phyloP scores from a whole-genome alignment of 2,113 vertebrate genomes.

The Campylorhamphus procurvoides region DNA sequence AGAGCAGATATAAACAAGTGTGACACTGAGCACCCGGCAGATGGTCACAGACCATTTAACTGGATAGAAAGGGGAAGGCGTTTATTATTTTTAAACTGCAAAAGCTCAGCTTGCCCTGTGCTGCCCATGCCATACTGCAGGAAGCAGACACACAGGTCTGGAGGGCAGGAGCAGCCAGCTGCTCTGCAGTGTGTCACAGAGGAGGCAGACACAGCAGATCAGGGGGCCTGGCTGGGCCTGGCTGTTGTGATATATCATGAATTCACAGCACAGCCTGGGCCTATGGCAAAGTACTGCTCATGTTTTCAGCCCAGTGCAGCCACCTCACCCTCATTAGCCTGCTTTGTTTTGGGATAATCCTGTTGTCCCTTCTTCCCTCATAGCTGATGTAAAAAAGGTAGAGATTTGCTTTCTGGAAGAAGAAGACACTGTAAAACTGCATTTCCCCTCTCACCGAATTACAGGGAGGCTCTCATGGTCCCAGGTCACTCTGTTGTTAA shows the following conservation, averaged over 20 bases:
- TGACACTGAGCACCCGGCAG: constrained; percentile 12
- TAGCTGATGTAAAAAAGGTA: not conserved
- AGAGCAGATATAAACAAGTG: not conserved
- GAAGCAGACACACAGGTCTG: not conserved
- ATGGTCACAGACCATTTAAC: constrained; percentile 26
- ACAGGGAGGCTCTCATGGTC: not conserved
- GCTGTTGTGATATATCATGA: fast-evolving
- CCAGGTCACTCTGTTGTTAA: not conserved
- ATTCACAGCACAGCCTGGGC: not conserved
- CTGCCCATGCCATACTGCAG: not conserved
- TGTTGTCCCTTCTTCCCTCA: not conserved
- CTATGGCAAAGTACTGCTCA: not conserved
- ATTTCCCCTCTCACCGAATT: not conserved
- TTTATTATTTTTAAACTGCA: constrained; percentile 17
- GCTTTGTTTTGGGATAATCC: not conserved
- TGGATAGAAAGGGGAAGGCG: not conserved
- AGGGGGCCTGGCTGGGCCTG: fast-evolving
- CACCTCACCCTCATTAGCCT: fast-evolving
- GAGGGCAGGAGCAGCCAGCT: not conserved
- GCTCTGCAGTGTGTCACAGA: not conserved
- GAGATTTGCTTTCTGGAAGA: not conserved
- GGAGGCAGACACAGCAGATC: not conserved
- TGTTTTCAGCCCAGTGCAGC: not conserved
- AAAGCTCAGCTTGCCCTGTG: not conserved
- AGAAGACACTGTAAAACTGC: not conserved